phyloP scores from a whole-genome alignment of 1,140 invertebrate genomes.

The Harlomillsia oculata region DNA sequence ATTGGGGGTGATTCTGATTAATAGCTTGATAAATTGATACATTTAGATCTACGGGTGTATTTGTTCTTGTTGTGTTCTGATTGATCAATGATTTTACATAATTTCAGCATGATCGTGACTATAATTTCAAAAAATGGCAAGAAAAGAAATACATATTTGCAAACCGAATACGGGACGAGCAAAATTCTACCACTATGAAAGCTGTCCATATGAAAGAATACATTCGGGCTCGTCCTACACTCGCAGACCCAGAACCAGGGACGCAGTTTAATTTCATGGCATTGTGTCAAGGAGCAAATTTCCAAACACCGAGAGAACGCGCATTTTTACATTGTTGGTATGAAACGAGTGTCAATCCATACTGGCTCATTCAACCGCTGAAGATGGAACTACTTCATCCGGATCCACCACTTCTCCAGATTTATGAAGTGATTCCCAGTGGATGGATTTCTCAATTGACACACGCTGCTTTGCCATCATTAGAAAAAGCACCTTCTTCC shows the following conservation, averaged over 20 bases:
- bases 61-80: neutral
- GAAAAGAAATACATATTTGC: conserved; percentile 12
- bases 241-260: neutral
- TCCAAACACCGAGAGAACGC: conserved; percentile 16
- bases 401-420: conserved; percentile 11
- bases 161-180: neutral
- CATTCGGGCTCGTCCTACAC: neutral
- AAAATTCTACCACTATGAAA: neutral
- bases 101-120: conserved; percentile 6
- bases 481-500: conserved; percentile 15
- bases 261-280: conserved; percentile 12
- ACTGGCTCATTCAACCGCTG: conserved; percentile 25
- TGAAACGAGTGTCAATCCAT: conserved; percentile 13
- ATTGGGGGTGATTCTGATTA: too few relatives aligned
- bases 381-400: conserved; percentile 18
- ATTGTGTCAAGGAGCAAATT: conserved; percentile 23
- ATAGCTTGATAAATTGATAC: too few relatives aligned
- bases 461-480: neutral
- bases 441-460: conserved; percentile 15
- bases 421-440: conserved; percentile 19
- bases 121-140: neutral
- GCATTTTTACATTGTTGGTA: conserved; percentile 17
- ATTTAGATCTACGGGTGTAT: too few relatives aligned
- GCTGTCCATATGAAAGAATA: neutral
- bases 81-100: neutral